Base-by-base conservation (phyloP, 2,113 vertebrate genomes). In the Phodopus roborovskii region DNA sequence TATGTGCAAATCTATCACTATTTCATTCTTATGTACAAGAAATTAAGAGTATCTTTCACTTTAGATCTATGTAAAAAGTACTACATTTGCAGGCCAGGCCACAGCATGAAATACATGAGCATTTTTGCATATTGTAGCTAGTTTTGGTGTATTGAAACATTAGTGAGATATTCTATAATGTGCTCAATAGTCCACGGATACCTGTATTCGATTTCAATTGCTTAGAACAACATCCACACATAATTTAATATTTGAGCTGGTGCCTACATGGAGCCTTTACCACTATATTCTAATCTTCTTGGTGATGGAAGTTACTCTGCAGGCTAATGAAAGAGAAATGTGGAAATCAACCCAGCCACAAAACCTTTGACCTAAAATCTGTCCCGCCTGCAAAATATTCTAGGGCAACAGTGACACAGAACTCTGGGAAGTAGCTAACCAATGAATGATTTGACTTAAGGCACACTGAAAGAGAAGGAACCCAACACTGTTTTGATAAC, bases 201-300 rank as follows among this genome's bases (percentile, higher is more conserved):
- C 26, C 11, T 16, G 24, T 95, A 74, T 96, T 84, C 91, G 87
- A 84, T 71, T 92, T 50, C 90, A 19, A 33, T n/a, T 81, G 33
- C 50, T 19, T 56, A 56, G 16, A 7, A 56, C 19, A 79, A 36
- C 50, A 56, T 48, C 19, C 19, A n/a, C 78, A 56, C 30, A 79
- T 22, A 28, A 22, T 2, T n/a, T 33, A 12, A 7, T 10, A 1
- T 53, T 56, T n/a, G 33, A 56, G 9, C 78, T 81, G 19, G 10
- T n/a, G 5, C 10, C 33, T 56, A 36, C 33, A 56, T 58, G 78
- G 2, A 12, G 10, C 10, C 50, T 81, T 56, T 36, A n/a, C 50
- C 33, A 53, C 19, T 79, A 11, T 12, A 19, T 22, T 81, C 17
- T 56, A 36, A 9, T 56, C 33, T 81, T 48, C 9, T 56, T 22